These are phyloP conservation scores for Augiades crinisus DNA, from an alignment of 2,888 invertebrate genomes.

Conservation along the genomic window DNA sequence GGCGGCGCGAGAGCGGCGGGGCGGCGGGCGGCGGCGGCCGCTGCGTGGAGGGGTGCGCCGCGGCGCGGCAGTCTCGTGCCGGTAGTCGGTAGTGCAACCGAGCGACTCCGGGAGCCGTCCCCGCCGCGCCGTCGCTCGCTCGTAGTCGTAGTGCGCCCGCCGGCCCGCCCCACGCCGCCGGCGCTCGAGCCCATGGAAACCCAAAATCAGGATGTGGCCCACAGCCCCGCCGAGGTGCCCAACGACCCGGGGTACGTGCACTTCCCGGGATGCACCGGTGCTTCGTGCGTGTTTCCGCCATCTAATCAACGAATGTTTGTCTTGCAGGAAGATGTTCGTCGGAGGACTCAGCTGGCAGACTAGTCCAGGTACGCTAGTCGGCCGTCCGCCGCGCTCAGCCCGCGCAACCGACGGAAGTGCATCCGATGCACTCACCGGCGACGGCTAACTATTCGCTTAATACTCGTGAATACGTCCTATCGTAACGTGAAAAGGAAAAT, in stretches of 20 bases:
- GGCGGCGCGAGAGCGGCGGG: constrained; percentile 50
- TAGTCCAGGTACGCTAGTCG: constrained; percentile 93
- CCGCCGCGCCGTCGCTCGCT: constrained; percentile 79
- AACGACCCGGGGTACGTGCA: constrained; percentile 94
- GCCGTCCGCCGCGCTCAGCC: constrained; percentile 56
- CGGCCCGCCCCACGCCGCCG: constrained; percentile 66
- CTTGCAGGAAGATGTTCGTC: constrained; percentile 99
- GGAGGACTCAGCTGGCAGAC: constrained; percentile 99
- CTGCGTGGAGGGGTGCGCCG: constrained; percentile 63
- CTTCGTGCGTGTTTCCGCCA: constrained; percentile 41
- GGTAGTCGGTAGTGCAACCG: constrained; percentile 86
- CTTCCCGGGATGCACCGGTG: constrained; percentile 35
- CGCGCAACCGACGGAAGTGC: constrained; percentile 58
- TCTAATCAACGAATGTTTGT: constrained; percentile 78
- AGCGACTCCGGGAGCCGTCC: constrained; percentile 84
- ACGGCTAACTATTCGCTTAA: constrained; percentile 49
- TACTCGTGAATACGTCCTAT: constrained; percentile 42
- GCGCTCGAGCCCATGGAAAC: constrained; percentile 84
- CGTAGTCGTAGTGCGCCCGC: constrained; percentile 82
- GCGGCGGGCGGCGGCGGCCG: constrained; percentile 69
- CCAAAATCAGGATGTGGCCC: constrained; percentile 90
- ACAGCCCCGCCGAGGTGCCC: constrained; percentile 94
- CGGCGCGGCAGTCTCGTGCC: constrained; percentile 84
- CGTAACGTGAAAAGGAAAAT: constrained; percentile 37
- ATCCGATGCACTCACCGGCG: constrained; percentile 55